Evolutionary conservation across 2,888 invertebrate species (phyloP).

Genomic region (Neoitamus cyanurus): DNA sequence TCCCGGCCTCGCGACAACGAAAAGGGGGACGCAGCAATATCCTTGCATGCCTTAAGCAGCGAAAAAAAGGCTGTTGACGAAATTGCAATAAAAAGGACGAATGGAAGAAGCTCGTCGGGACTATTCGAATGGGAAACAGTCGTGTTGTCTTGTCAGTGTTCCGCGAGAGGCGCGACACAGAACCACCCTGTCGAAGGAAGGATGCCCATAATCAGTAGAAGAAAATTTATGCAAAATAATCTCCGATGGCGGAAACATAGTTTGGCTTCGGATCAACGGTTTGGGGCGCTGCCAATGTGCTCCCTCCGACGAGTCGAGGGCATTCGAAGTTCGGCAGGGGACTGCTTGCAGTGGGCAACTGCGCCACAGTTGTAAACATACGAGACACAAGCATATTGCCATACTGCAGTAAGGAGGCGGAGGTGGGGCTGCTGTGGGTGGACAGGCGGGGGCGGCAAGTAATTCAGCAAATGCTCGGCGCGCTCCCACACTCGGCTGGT

Average conservation of each 20-base stretch:
- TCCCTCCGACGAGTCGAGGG: background rate
- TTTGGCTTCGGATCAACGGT: background rate
- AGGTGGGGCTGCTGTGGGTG: background rate
- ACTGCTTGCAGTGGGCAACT: background rate
- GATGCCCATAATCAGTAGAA: constrained; percentile 8
- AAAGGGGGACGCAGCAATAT: background rate
- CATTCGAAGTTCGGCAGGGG: background rate
- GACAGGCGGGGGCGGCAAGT: background rate
- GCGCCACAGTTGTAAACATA: background rate
- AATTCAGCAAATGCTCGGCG: background rate
- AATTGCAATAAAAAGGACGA: background rate
- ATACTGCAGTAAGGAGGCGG: background rate
- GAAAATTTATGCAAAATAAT: constrained; percentile 41
- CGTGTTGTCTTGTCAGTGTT: background rate
- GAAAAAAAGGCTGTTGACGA: background rate
- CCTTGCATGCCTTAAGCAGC: background rate
- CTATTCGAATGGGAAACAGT: background rate
- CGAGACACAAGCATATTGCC: constrained; percentile 3
- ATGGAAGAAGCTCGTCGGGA: background rate
- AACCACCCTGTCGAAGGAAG: background rate
- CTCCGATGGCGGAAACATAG: constrained; percentile 26
- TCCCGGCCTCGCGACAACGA: background rate
- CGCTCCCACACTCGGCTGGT: background rate
- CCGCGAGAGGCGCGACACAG: background rate
- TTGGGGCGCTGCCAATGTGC: constrained; percentile 31